Base-by-base conservation (phyloP, 2,797 vertebrate species). In the Arrhamphus sclerolepis region DNA sequence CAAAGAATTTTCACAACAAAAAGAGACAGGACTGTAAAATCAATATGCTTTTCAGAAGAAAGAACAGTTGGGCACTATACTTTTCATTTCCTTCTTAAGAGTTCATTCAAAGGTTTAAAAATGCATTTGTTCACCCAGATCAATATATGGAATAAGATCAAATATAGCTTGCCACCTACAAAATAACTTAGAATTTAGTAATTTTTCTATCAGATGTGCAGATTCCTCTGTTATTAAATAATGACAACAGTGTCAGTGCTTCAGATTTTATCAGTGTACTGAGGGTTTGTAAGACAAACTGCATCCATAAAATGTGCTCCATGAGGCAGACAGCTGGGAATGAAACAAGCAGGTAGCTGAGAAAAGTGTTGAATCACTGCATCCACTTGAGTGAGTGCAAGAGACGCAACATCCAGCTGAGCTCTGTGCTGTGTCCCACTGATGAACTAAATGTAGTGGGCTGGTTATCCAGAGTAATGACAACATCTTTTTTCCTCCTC, bases 321-420 rank as follows among this genome's bases (percentile, higher is more conserved):
- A 62, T 67, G 66, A 79, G 69, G 50, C 26, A 57, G 49, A 66
- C 49, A 17, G 47, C 38, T 34, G 2, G 29, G 54, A 74, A 50
- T 72, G 31, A 57, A 48, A 41, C 40, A 24, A 53, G 51, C 24
- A 47, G 38, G 40, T 66, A 24, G 50, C 39, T 21, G 17, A 43
- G 47, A 47, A 74, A 84, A 89, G 80, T 82, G 80, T 82, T n/a
- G 26, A 84, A 84, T 90, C 85, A 83, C 63, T 74, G 77, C 72
- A 76, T 72, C 61, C 58, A 61, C 72, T 80, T 68, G 64, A 78
- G n/a, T 75, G 60, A 72, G 74, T 48, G 70, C 58, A 39, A 39
- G 59, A 71, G 55, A 78, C 28, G 31, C 79, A 75, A 84, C 67
- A 56, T 83, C 76, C 81, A 80, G 81, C 79, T 53, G 60, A 86